Evolutionary conservation across 2,797 vertebrate genomes (phyloP).

Genomic region (Erethizon dorsatum): DNA sequence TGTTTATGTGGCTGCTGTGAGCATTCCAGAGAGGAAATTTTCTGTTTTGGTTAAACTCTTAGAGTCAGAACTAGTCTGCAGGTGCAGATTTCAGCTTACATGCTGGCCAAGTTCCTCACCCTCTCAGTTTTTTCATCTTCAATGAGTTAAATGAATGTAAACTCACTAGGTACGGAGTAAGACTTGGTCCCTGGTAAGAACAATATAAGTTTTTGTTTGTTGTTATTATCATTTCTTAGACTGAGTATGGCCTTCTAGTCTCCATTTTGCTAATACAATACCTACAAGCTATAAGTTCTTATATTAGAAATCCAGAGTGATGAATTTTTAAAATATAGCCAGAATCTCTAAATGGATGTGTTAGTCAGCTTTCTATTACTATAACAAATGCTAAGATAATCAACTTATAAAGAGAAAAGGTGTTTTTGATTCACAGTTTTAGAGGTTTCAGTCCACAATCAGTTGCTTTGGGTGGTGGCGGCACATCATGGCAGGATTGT

Average conservation of each 20-base stretch:
- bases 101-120: not conserved
- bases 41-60: not conserved
- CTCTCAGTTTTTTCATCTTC: not conserved
- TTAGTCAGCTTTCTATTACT: not conserved
- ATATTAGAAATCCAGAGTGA: not conserved
- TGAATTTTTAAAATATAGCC: not conserved
- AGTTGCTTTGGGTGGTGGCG: not conserved
- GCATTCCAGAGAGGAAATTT: not conserved
- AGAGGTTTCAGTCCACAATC: not conserved
- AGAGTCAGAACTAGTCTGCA: not conserved
- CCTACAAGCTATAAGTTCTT: not conserved
- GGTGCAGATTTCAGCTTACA: not conserved
- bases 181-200: not conserved
- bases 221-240: not conserved
- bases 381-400: not conserved
- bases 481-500: no score
- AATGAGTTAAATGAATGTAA: not conserved
- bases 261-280: not conserved
- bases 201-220: not conserved
- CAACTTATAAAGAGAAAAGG: not conserved
- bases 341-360: not conserved
- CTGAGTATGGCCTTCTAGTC: not conserved
- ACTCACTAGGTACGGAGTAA: not conserved
- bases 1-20: not conserved
- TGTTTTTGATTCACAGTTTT: not conserved